Percentiles rank a stretch among this genome's conserved stretches.
Evolutionary conservation across 2,113 vertebrate genomes (phyloP).

Genomic region (Urocolius indicus): DNA sequence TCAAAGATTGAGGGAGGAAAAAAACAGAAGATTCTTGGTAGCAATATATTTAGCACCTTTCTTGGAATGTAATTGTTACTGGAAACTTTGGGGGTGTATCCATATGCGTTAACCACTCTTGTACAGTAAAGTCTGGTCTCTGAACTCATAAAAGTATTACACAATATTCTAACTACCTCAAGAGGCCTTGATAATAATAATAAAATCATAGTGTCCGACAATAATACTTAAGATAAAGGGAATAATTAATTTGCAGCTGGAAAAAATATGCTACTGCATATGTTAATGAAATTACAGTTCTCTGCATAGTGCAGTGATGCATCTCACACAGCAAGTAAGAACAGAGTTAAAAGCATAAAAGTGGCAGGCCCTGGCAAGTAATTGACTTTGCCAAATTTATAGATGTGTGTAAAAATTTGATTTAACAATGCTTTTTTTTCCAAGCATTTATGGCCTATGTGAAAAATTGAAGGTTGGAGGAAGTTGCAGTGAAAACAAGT

Average conservation of each 20-base stretch:
- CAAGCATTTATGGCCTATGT: neutral
- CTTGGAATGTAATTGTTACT: slow-evolving; percentile 71
- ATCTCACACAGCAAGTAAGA: neutral
- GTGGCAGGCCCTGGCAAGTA: neutral
- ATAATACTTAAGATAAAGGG: slow-evolving; percentile 27
- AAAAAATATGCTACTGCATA: slow-evolving; percentile 20
- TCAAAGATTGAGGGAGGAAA: slow-evolving; percentile 58
- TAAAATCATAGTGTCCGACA: slow-evolving; percentile 37
- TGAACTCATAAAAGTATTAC: slow-evolving; percentile 52
- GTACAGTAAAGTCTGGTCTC: slow-evolving; percentile 34
- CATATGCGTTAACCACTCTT: slow-evolving; percentile 32
- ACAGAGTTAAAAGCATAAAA: slow-evolving; percentile 31
- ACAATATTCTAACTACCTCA: slow-evolving; percentile 49
- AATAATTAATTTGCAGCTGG: slow-evolving; percentile 24
- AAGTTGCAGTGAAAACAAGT: neutral
- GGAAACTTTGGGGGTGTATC: slow-evolving; percentile 61
- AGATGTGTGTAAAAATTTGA: neutral
- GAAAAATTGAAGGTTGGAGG: neutral
- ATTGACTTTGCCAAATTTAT: neutral
- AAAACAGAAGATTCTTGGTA: slow-evolving; percentile 58
- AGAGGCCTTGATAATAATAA: slow-evolving; percentile 19
- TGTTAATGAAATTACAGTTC: slow-evolving; percentile 1
- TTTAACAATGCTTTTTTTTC: neutral
- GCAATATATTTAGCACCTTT: slow-evolving; percentile 68
- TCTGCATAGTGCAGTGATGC: slow-evolving; percentile 32